Evolutionary conservation across 1,140 invertebrate species (phyloP).

Genomic region (Sycophila sp.): DNA sequence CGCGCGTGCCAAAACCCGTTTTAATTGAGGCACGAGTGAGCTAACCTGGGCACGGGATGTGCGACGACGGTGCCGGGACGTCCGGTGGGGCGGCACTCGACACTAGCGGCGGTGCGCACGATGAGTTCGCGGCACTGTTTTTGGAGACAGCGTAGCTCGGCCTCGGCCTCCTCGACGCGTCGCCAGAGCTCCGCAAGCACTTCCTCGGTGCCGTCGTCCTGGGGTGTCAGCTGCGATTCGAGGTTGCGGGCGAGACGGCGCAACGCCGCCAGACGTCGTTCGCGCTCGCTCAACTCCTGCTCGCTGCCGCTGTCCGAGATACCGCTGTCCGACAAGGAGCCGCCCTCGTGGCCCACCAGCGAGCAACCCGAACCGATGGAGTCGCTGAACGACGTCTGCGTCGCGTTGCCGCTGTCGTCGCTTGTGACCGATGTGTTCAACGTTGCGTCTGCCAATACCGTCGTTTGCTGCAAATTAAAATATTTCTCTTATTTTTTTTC

Average conservation of each 20-base stretch:
- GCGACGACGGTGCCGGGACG: conserved; percentile 14
- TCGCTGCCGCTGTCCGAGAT: conserved; percentile 82
- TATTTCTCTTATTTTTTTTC: no score
- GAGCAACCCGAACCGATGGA: conserved; percentile 45
- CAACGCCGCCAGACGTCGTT: conserved; percentile 74
- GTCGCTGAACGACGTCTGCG: conserved; percentile 42
- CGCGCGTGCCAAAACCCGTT: no score
- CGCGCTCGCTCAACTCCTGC: conserved; percentile 77
- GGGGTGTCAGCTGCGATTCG: conserved; percentile 73
- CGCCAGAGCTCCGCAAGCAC: conserved; percentile 68
- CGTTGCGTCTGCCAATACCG: conserved; percentile 22
- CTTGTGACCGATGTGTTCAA: conserved; percentile 34
- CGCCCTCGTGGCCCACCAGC: conserved; percentile 60
- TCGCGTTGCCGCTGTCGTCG: conserved; percentile 29
- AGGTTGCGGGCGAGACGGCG: conserved; percentile 74
- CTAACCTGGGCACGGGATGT: conserved; percentile 44
- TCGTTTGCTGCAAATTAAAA: neutral
- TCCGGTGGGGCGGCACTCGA: conserved; percentile 52
- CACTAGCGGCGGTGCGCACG: conserved; percentile 72
- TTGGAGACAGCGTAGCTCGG: conserved; percentile 80
- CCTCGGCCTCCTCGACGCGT: conserved; percentile 81
- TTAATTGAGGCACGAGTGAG: neutral
- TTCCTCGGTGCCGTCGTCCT: conserved; percentile 66
- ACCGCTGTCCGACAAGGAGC: conserved; percentile 78
- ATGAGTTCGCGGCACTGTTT: conserved; percentile 81